Percentiles rank a stretch among this genome's conserved stretches.
Conservation (phyloP, 1,140 invertebrate species). For the Anadara kagoshimensis region DNA sequence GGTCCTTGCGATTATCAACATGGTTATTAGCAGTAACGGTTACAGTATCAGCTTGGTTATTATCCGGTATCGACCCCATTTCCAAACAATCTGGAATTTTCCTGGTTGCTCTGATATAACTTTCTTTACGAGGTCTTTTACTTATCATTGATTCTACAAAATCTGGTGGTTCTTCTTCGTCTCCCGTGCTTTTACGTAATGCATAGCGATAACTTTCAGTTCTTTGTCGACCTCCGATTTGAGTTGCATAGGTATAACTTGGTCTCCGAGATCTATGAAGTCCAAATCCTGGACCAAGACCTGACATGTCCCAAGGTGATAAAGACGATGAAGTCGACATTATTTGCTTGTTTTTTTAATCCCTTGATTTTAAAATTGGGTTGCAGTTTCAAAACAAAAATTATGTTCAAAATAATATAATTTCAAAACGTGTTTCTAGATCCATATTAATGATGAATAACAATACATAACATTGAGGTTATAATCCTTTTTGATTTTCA, state of each 20-base stretch:
- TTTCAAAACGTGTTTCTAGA: too few species aligned
- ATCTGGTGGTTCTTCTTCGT: constrained; percentile 54
- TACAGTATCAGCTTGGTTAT: neutral
- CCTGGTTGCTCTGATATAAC: constrained; percentile 62
- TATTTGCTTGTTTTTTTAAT: too few species aligned
- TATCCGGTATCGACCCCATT: constrained; percentile 12
- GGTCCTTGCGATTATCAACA: neutral
- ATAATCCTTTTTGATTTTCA: too few species aligned
- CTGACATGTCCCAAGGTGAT: constrained; percentile 67
- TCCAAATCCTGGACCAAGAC: constrained; percentile 68
- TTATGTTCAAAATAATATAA: too few species aligned
- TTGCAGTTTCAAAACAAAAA: too few species aligned
- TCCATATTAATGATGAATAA: too few species aligned
- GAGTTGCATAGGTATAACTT: constrained; percentile 71
- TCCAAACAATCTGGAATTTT: neutral
- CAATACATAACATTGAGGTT: too few species aligned
- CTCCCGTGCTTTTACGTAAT: constrained; percentile 57
- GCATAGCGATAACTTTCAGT: constrained; percentile 70
- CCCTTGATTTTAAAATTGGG: too few species aligned
- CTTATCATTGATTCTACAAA: constrained; percentile 67
- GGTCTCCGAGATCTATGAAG: constrained; percentile 68
- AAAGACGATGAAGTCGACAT: constrained; percentile 29
- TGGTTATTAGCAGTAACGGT: neutral
- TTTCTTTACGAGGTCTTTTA: constrained; percentile 63
- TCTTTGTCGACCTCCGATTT: constrained; percentile 57